Conservation (phyloP, 2,888 invertebrate genomes). For the Acleris literana region DNA sequence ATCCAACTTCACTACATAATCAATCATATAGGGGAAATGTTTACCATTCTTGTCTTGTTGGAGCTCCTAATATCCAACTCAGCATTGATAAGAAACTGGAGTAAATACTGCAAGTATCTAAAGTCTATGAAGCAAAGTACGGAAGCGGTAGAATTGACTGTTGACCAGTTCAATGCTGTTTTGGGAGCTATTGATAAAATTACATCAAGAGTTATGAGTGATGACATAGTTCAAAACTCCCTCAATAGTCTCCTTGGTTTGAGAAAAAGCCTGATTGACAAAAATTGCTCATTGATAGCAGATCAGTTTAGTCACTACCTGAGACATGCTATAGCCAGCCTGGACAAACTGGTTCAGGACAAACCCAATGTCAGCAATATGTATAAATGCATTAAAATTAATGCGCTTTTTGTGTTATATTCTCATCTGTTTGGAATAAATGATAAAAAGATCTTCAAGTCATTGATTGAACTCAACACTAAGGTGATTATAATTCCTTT, state of each 20-base stretch:
- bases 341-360: slow-evolving; percentile 82
- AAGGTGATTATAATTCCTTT: slow-evolving; percentile 79
- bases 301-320: slow-evolving; percentile 88
- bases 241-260: slow-evolving; percentile 72
- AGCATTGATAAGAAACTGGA: slow-evolving; percentile 85
- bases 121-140: slow-evolving; percentile 87
- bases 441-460: slow-evolving; percentile 90
- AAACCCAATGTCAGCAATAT: slow-evolving; percentile 79
- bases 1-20: slow-evolving; percentile 76
- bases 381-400: slow-evolving; percentile 86
- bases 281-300: slow-evolving; percentile 67
- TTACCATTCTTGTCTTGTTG: slow-evolving; percentile 86
- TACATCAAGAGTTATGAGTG: slow-evolving; percentile 86
- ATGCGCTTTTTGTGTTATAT: slow-evolving; percentile 87
- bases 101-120: slow-evolving; percentile 89
- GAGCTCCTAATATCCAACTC: slow-evolving; percentile 83
- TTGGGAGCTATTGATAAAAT: slow-evolving; percentile 88
- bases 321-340: slow-evolving; percentile 83
- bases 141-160: slow-evolving; percentile 82
- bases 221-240: slow-evolving; percentile 87
- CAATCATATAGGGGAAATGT: slow-evolving; percentile 85
- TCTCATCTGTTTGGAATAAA: slow-evolving; percentile 89
- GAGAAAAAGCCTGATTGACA: slow-evolving; percentile 72
- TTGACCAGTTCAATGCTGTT: slow-evolving; percentile 86
- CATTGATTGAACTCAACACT: slow-evolving; percentile 89